phyloP scores from a whole-genome alignment of 1,140 invertebrate genomes.

The Drosophila baimaii region DNA sequence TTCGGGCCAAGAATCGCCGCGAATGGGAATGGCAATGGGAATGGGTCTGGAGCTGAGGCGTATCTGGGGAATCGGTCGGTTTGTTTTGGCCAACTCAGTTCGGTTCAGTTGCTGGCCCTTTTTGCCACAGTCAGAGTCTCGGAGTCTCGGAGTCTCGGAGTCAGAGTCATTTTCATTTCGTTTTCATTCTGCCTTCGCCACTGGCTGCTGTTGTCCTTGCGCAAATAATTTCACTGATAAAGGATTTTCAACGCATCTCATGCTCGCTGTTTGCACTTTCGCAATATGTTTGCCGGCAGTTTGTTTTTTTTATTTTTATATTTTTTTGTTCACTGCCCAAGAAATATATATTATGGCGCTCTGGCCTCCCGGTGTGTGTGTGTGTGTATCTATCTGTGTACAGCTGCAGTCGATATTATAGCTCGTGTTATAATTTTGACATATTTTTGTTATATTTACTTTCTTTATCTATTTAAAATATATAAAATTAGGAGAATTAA shows the following conservation, averaged over 20 bases:
- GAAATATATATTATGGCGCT: constrained; percentile 44
- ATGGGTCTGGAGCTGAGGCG: background rate
- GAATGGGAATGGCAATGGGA: constrained; percentile 1
- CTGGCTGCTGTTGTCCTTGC: constrained; percentile 57
- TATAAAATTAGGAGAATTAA: no score
- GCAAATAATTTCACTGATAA: constrained; percentile 82
- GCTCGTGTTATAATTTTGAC: background rate
- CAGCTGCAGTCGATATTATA: constrained; percentile 4
- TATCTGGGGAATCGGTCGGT: constrained; percentile 52
- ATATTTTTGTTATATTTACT: constrained; percentile 26
- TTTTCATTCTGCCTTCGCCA: constrained; percentile 27
- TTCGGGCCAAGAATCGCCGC: constrained; percentile 3
- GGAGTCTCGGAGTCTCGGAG: background rate
- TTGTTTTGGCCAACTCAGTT: constrained; percentile 61
- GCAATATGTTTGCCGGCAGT: constrained; percentile 74
- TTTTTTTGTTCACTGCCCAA: constrained; percentile 37
- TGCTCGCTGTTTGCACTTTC: constrained; percentile 75
- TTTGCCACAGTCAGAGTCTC: constrained; percentile 5
- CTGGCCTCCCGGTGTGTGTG: background rate
- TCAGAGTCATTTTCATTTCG: constrained; percentile 41
- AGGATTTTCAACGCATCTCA: constrained; percentile 81
- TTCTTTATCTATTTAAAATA: no score
- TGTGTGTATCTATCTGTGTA: background rate
- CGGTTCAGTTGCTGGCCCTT: constrained; percentile 35
- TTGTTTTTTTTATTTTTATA: constrained; percentile 23